phyloP scores from a whole-genome alignment of 2,113 vertebrate species.

The Chroicocephalus ridibundus region DNA sequence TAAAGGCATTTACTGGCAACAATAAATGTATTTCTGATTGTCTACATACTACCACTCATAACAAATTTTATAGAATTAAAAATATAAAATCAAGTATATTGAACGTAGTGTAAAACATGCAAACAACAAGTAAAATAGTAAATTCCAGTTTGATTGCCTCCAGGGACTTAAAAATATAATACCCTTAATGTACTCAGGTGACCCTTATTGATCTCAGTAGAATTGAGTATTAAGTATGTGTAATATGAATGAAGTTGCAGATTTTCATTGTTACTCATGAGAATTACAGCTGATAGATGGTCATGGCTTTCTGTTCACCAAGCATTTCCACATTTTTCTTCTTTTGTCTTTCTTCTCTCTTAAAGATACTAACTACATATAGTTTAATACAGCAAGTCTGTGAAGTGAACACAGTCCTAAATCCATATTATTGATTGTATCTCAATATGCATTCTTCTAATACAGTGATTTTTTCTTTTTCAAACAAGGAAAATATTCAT shows the following conservation, averaged over 20 bases:
- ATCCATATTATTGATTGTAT: background rate
- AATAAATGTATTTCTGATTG: background rate
- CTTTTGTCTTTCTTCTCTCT: background rate
- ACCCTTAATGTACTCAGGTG: background rate
- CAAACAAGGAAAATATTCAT: background rate
- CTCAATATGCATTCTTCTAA: background rate
- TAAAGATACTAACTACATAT: background rate
- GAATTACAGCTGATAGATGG: background rate
- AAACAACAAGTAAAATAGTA: background rate
- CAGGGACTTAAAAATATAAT: background rate
- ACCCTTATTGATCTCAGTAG: background rate
- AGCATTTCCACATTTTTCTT: background rate
- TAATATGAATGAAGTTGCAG: background rate
- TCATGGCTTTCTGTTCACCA: background rate
- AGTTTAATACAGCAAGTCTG: background rate
- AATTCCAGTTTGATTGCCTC: background rate
- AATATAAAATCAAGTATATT: background rate
- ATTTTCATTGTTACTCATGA: background rate
- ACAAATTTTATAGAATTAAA: background rate
- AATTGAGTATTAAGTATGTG: background rate
- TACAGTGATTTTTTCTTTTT: background rate
- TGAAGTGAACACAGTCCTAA: background rate
- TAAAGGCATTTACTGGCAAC: background rate
- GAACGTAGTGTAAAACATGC: background rate
- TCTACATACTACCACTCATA: background rate